phyloP scores from a whole-genome alignment of 2,113 vertebrate species.

The Sclerurus mexicanus region DNA sequence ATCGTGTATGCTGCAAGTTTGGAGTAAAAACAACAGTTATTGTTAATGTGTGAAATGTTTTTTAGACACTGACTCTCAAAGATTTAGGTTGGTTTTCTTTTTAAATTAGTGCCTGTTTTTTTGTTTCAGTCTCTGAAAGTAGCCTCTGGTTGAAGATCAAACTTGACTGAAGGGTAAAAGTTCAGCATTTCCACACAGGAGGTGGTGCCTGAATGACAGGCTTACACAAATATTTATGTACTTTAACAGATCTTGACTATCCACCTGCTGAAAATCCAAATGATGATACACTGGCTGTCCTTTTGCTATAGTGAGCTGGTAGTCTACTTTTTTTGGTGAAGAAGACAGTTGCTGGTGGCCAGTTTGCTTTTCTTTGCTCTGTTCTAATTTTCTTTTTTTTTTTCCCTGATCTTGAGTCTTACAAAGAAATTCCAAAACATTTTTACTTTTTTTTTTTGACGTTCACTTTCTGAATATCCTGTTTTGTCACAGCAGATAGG shows the following conservation, averaged over 20 bases:
- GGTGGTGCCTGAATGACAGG: not conserved
- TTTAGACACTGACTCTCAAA: not conserved
- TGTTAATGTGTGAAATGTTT: not conserved
- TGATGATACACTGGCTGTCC: not conserved
- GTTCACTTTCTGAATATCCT: not conserved
- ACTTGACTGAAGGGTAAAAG: not conserved
- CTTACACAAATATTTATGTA: not conserved
- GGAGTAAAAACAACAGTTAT: not conserved
- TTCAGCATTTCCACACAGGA: not conserved
- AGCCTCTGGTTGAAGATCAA: not conserved
- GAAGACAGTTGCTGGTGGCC: not conserved
- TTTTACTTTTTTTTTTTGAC: not conserved
- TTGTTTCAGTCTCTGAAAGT: not conserved
- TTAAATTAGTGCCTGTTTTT: not conserved
- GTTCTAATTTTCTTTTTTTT: not conserved
- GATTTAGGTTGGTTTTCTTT: not conserved
- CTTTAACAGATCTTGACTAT: not conserved
- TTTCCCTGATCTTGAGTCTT: not conserved
- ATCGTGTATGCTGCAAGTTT: accelerated
- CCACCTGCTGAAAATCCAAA: not conserved
- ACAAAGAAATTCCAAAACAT: not conserved
- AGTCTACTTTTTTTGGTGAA: not conserved
- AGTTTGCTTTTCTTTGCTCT: not conserved
- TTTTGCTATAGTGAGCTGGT: not conserved
- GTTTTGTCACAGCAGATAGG: not conserved